Base-by-base conservation (phyloP, 2,797 vertebrate species). In the Esox masquinongy region DNA sequence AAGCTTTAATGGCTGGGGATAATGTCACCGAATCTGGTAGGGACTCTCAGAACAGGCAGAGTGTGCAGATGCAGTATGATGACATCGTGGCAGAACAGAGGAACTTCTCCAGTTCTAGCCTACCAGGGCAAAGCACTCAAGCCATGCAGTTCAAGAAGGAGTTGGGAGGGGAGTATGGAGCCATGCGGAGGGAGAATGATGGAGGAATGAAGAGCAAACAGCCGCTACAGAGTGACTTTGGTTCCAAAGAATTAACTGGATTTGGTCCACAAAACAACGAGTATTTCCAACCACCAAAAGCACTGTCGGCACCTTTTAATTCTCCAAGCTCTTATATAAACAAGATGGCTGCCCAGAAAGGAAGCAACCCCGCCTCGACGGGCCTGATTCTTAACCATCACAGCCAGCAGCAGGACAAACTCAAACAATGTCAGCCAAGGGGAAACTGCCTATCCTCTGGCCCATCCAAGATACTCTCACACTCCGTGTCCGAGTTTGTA, bases 71-170 rank as follows among this genome's bases (percentile, higher is more conserved):
- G 79, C 89, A 92, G 85, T 88, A 84, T 76, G 95, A 96, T 68
- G 93, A 95, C 79, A 83, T 84, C 66, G 61, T 92, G 75, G 74
- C 84, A 74, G 93, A 95, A 78, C 93, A 95, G 79, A 94, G 95
- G 51, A 92, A 91, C 85, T 92, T 93, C 70, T 68, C 83, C 5
- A 91, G 91, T 85, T 86, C 92, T 78, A 90, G 90, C 76, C 79
- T 84, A 68, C 83, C 88, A 80, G 77, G 85, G 72, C 87, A 92
- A 84, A 91, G 88, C 76, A 43, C 89, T 47, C 80, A 93, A 77
- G 91, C 93, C 76, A 89, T 93, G 64, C 89, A 91, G 3, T 93
- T 92, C 84, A 88, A 87, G 77, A 96, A 90, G 73, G 93, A 96
- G 80, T 79, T 93, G 71, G 68, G 85, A 74, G 76, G 85, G 84